A percentile compares a stretch with the other conserved stretches of the same genome.
These are phyloP conservation scores for Nanorana parkeri DNA, from an alignment of 2,113 vertebrate genomes.

Conservation along the genomic window DNA sequence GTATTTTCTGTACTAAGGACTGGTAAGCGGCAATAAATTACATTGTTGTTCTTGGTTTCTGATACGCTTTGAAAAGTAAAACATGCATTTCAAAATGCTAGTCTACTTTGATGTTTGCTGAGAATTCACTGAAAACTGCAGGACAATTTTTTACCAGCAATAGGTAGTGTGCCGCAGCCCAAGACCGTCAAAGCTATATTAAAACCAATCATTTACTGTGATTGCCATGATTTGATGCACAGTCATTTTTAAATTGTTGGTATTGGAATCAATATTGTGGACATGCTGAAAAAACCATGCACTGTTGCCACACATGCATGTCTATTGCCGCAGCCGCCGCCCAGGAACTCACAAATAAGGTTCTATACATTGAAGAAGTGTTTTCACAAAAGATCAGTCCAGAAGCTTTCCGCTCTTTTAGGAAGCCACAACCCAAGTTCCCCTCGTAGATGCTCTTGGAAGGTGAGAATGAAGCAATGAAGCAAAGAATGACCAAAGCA, in stretches of 20 bases:
- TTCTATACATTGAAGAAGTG: slow-evolving; percentile 91
- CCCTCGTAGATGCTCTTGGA: slow-evolving; percentile 95
- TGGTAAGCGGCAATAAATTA: no score
- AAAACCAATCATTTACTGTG: not conserved
- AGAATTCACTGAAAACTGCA: no score
- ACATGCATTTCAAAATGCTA: no score
- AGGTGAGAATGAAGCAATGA: slow-evolving; percentile 76
- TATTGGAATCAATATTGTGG: not conserved
- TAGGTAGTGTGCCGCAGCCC: not conserved
- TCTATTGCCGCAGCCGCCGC: slow-evolving; percentile 66
- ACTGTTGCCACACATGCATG: slow-evolving; percentile 47
- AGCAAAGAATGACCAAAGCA: slow-evolving; percentile 74
- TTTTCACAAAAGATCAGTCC: slow-evolving; percentile 98
- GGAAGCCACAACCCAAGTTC: slow-evolving; percentile 90
- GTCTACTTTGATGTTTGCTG: no score
- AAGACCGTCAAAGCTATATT: not conserved
- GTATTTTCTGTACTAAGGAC: no score
- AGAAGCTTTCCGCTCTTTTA: slow-evolving; percentile 90
- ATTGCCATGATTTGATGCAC: not conserved
- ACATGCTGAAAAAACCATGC: slow-evolving; percentile 55
- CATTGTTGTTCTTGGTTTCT: no score
- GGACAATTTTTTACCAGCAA: no score
- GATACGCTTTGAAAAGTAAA: no score
- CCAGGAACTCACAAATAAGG: slow-evolving; percentile 91
- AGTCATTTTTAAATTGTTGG: not conserved